A percentile compares a stretch with the other conserved stretches of the same genome.
phyloP scores from a whole-genome alignment of 2,888 invertebrate species.

The Vesta saturnalis region DNA sequence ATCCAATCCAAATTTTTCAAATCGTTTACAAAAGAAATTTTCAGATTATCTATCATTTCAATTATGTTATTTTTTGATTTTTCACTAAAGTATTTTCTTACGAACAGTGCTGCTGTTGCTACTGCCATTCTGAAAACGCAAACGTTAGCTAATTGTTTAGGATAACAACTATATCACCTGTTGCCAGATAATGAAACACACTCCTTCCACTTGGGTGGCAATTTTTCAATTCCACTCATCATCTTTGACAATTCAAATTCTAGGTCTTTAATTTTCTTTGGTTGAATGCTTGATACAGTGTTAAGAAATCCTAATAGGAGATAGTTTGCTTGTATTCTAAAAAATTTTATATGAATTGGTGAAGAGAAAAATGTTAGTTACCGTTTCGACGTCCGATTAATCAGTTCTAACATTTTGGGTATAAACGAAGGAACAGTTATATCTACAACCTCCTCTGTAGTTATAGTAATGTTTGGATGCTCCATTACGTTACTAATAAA shows the following conservation, averaged over 20 bases:
- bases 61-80: constrained; percentile 30
- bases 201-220: constrained; percentile 84
- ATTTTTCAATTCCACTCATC: constrained; percentile 79
- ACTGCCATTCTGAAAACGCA: constrained; percentile 33
- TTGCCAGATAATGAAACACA: no score
- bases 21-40: constrained; percentile 37
- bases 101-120: constrained; percentile 71
- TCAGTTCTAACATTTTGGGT: constrained; percentile 52
- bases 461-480: constrained; percentile 48
- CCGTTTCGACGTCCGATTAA: constrained; percentile 39
- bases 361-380: constrained; percentile 5
- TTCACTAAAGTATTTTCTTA: constrained; percentile 65
- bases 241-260: constrained; percentile 80
- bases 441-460: constrained; percentile 61
- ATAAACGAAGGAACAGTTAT: constrained; percentile 63
- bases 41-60: constrained; percentile 41
- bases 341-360: background rate
- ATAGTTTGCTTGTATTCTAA: constrained; percentile 81
- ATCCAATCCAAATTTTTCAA: constrained; percentile 44
- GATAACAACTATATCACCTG: no score
- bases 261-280: constrained; percentile 83
- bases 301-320: constrained; percentile 64
- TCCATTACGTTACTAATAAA: constrained; percentile 65
- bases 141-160: background rate
- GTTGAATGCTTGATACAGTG: background rate